Base-by-base conservation (phyloP, 1,140 invertebrate species). In the Dendroctonus valens region DNA sequence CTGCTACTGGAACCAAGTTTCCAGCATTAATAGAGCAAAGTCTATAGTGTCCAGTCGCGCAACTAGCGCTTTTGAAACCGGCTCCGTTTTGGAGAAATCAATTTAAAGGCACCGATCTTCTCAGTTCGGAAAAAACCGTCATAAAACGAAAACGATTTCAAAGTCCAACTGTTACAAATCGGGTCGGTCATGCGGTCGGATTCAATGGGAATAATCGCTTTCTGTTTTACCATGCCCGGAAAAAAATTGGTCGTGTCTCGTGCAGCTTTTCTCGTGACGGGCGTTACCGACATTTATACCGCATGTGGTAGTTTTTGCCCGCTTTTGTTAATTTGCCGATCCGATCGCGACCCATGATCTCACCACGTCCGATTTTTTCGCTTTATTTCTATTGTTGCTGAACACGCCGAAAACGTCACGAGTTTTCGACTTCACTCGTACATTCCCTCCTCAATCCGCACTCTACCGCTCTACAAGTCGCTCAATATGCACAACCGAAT, bases 181-280 rank as follows among this genome's bases (percentile, higher is more conserved):
- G 58, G 11, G 46, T 42, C 58, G 58, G 44, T 59, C 58, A 46
- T 59, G 58, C 58, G 14, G 26, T n/a, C 58, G 49, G 58, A 59
- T 39, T 59, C 12, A 48, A 26, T 12, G 8, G 42, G 48, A 59
- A 59, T 59, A 37, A 59, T 59, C 44, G 58, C 58, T 59, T 44
- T 59, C 57, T 44, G 57, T 59, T 59, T 59, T 59, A 50, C 9
- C 38, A 49, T 12, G 8, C 26, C 46, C 8, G 37, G 11, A 53
- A 63, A 63, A 54, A 63, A 63, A 54, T 63, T 40, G 39, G 12
- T 63, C 51, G 61, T 63, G 61, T 63, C 61, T 63, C 61, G 51
- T 63, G 40, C 53, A 55, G 53, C 41, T 54, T 63, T 63, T 49
- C 51, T 41, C 61, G 61, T 63, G 61, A 63, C 61, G 51, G 61